A percentile compares a stretch with the other conserved stretches of the same genome.
These are phyloP conservation scores for Laterallus jamaicensis DNA, from an alignment of 2,113 vertebrate genomes.

Conservation along the genomic window DNA sequence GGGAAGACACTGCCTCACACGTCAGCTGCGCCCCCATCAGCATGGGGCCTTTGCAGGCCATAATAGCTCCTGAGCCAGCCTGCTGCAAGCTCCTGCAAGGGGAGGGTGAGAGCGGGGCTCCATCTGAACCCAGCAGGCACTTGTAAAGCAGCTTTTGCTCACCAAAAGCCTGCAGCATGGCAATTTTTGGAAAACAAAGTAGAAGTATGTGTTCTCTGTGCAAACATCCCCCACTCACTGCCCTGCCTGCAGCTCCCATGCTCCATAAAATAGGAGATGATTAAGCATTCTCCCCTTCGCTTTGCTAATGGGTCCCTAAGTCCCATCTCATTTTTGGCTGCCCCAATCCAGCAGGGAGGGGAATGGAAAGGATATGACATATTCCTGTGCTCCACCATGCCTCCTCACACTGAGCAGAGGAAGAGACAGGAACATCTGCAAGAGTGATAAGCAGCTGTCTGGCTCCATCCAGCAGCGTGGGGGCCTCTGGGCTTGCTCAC, in stretches of 20 bases:
- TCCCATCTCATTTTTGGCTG: conserved; percentile 10
- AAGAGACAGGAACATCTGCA: conserved; percentile 52
- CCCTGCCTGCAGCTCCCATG: background rate
- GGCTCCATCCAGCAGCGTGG: background rate
- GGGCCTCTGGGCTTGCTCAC: background rate
- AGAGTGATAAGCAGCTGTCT: conserved; percentile 47
- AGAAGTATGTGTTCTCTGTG: background rate
- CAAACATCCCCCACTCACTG: background rate
- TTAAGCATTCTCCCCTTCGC: background rate
- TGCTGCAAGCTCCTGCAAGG: background rate
- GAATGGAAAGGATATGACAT: conserved; percentile 11
- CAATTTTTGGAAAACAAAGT: background rate
- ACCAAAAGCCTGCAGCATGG: background rate
- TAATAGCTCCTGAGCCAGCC: background rate
- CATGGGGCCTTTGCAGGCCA: background rate
- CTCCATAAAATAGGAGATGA: background rate
- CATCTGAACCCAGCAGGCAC: background rate
- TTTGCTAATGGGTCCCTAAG: background rate
- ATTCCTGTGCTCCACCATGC: conserved; percentile 1
- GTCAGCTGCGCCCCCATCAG: background rate
- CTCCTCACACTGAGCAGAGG: background rate
- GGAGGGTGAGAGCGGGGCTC: background rate
- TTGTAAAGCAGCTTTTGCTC: background rate
- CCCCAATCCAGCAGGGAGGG: background rate
- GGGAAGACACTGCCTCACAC: background rate